A percentile compares a stretch with the other conserved stretches of the same genome.
phyloP scores from a whole-genome alignment of 2,797 vertebrate genomes.

The Centroberyx gerrardi region DNA sequence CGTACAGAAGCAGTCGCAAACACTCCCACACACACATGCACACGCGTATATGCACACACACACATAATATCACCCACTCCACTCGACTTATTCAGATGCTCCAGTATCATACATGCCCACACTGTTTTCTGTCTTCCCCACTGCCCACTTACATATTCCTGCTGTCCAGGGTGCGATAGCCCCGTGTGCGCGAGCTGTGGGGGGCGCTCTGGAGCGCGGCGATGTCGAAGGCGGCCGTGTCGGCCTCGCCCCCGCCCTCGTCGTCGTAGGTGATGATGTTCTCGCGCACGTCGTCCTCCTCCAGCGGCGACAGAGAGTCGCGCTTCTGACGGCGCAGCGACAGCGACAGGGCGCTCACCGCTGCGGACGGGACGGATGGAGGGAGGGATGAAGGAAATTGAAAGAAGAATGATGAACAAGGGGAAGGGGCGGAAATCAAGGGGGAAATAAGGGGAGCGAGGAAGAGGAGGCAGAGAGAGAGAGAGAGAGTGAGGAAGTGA shows the following conservation, averaged over 20 bases:
- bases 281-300: constrained; percentile 94
- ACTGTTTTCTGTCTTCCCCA: neutral
- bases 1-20: constrained; percentile 17
- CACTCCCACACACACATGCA: constrained; percentile 2
- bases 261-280: constrained; percentile 97
- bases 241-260: constrained; percentile 93
- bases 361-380: constrained; percentile 62
- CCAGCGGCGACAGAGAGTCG: constrained; percentile 90
- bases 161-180: constrained; percentile 87
- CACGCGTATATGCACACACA: neutral
- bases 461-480: neutral
- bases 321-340: constrained; percentile 92
- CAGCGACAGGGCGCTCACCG: constrained; percentile 88
- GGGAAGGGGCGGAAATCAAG: constrained; percentile 52
- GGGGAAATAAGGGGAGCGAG: constrained; percentile 71
- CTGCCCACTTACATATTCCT: constrained; percentile 83
- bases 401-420: constrained; percentile 64
- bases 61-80: constrained; percentile 8
- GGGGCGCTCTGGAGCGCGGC: constrained; percentile 91
- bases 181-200: constrained; percentile 82
- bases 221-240: constrained; percentile 95
- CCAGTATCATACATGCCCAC: too few relatives aligned
- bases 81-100: neutral
- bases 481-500: constrained; percentile 3
- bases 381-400: constrained; percentile 40